A percentile compares a stretch with the other conserved stretches of the same genome.
phyloP scores from a whole-genome alignment of 2,888 invertebrate species.

The Leptinotarsa peninsularis region DNA sequence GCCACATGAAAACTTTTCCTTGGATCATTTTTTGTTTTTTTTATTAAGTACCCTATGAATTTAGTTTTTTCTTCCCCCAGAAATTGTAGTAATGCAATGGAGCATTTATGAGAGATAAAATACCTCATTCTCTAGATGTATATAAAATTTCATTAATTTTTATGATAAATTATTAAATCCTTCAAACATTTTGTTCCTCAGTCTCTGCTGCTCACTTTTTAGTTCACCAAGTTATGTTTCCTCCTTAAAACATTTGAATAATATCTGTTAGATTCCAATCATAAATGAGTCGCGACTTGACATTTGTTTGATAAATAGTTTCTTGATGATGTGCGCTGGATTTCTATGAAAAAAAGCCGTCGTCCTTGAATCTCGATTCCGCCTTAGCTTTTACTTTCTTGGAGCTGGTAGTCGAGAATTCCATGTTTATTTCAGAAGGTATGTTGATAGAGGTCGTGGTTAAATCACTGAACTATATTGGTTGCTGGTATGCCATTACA shows the following conservation, averaged over 20 bases:
- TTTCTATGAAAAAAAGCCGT: constrained; percentile 31
- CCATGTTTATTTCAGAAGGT: constrained; percentile 28
- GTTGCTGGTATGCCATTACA: neutral
- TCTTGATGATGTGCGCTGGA: constrained; percentile 27
- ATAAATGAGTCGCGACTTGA: constrained; percentile 3
- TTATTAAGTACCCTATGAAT: too few relatives aligned
- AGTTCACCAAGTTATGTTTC: neutral
- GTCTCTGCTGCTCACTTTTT: neutral
- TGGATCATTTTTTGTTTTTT: too few relatives aligned
- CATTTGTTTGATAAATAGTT: constrained; percentile 28
- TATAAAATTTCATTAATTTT: too few relatives aligned
- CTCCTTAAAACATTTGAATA: neutral
- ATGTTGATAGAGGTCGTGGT: constrained; percentile 32
- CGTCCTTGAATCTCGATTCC: constrained; percentile 41
- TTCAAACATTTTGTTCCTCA: too few relatives aligned
- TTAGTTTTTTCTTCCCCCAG: too few relatives aligned
- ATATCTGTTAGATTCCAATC: neutral
- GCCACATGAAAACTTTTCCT: too few relatives aligned
- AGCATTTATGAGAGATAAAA: too few relatives aligned
- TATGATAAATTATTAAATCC: too few relatives aligned
- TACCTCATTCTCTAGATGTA: too few relatives aligned
- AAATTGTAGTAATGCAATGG: too few relatives aligned
- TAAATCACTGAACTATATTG: constrained; percentile 9
- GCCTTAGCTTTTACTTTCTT: constrained; percentile 44
- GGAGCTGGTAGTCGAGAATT: constrained; percentile 36